Evolutionary conservation across 2,888 invertebrate genomes (phyloP).

Genomic region (Eilema caniola): DNA sequence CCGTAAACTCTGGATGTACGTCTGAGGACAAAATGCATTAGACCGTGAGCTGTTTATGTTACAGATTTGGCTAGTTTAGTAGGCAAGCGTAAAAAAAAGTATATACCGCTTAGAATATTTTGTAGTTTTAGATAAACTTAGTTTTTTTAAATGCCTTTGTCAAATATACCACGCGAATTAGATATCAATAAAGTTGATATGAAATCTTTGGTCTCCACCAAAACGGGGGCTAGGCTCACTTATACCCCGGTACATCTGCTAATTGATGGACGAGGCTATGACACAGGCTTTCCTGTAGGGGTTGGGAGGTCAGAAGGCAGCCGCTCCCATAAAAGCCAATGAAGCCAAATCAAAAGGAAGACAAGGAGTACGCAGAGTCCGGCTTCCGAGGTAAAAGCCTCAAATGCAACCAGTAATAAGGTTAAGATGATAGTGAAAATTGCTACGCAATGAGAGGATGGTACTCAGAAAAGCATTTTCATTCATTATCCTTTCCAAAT

Average conservation of each 20-base stretch:
- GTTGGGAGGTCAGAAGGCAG: background rate
- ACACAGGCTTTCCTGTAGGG: background rate
- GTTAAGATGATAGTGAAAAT: background rate
- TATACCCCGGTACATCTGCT: too few species aligned
- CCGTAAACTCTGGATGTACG: constrained; percentile 30
- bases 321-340: background rate
- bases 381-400: background rate
- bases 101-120: background rate
- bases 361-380: too few species aligned
- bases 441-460: too few species aligned
- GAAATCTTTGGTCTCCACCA: too few species aligned
- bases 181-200: too few species aligned
- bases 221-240: too few species aligned
- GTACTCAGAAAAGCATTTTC: background rate
- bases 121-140: too few species aligned
- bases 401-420: background rate
- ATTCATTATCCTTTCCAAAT: background rate
- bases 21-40: constrained; percentile 33
- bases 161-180: too few species aligned
- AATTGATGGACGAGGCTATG: too few species aligned
- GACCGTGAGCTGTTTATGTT: constrained; percentile 13
- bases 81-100: constrained; percentile 5
- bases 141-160: too few species aligned
- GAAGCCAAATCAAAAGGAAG: background rate
- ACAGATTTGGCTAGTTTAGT: constrained; percentile 22